Evolutionary conservation across 2,113 vertebrate genomes (phyloP), one percentile per base, ranked within the genome.

Genomic region (Tympanuchus pallidicinctus): DNA sequence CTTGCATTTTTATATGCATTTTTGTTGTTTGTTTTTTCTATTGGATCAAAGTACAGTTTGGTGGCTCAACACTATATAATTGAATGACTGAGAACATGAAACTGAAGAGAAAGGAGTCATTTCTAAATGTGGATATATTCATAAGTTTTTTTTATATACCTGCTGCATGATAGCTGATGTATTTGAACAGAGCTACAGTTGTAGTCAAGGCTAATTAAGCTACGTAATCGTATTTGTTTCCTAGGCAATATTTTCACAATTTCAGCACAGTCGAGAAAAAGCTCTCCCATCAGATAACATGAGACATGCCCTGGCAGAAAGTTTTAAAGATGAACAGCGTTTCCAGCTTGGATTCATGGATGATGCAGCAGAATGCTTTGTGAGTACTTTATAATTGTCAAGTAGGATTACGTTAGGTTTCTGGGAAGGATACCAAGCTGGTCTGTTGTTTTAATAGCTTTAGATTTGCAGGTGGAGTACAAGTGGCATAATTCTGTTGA

Each of bases 321-420:
- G 99, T 93, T 99, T 99, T 97, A 99, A 99, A 97, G 99, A 99
- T 75, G 99, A 99, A 77, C 99, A 99, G 54, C 98, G 99, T 56
- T 99, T 99, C 97, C 99, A 99, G 97, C 98, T 99, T 89, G 99
- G 99, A 54, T 98, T 99, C 69, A 99, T 99, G 99, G 99, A 99
- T 47, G 99, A 99, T 88, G 99, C 99, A 45, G 99, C 99, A 9
- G 99, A 99, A 94, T 99, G 99, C 97, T 99, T 99, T 96, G 99
- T 99, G 95, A 98, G 99, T 99, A 89, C 78, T 20, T 28, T 3
- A 4, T 10, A 22, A 40, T 11, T 36, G 8, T 54, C 45, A 22
- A 59, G 27, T 10, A 42, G 10, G 75, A 17, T 54, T 38, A 1
- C 0, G 0, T 24, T 67, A 4, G 8, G 24, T 83, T 12, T 21